Evolutionary conservation across 2,888 invertebrate species (phyloP), one percentile per base, ranked within the genome.

Genomic region (Eilema griseolum): DNA sequence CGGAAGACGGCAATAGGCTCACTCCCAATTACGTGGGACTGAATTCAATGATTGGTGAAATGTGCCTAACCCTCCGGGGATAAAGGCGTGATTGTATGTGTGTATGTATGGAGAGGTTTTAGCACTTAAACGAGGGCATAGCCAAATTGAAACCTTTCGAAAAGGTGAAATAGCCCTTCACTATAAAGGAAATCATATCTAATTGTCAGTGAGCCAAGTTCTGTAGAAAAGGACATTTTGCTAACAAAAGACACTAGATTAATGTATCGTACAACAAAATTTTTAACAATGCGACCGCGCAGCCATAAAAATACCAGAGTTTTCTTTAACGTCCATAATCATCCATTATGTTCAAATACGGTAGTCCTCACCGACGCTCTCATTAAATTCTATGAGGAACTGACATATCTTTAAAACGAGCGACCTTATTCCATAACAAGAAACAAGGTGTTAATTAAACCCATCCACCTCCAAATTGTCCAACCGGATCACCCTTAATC

Each of bases 361-460:
- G 61, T 2, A 8, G 33, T 33, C 8, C 14, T 12, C 7, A 33
- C 61, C 31, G 28, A 20, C 31, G 61, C 61, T 61, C 61, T 61
- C 61, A 31, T 61, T 61, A 61, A 61, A 61, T 61, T 61, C 28
- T 28, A 28, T 64, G 52, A 31, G 31, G 23, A 31, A 52, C 46
- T 57, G 23, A 23, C 16, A 33, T 33, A 57, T 16, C 23, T 57
- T 66, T 37, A 59, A 31, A 31, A 56, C 52, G 56, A 28, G 23
- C 61, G 52, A 56, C 56, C 62, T 33, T 26, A 68, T 62, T 68
- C 61, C 23, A 31, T 33, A 28, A 52, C 61, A 67, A 61, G 24
- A 61, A 57, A 57, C 65, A 56, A 66, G 65, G 31, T 57, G 56
- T 66, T 73, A 81, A 79, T 81, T 76, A 72, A 71, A 65, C 61